A percentile compares a stretch with the other conserved stretches of the same genome.
Evolutionary conservation across 53 echinoderm and acorn worm species (phyloP).

Genomic region (Zoroaster sp.): DNA sequence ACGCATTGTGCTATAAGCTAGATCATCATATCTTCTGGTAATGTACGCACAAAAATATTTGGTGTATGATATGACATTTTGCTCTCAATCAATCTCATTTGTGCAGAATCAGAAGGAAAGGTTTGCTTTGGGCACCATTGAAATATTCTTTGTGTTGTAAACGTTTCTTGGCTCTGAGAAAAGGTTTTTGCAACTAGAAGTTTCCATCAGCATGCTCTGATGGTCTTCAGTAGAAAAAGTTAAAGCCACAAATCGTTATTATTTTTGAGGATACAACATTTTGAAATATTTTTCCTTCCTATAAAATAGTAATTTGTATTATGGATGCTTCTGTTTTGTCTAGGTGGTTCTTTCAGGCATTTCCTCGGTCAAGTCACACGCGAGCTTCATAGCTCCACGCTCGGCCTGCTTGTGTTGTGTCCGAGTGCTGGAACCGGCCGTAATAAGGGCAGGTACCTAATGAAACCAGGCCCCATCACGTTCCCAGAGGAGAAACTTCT

Average conservation of each 20-base stretch:
- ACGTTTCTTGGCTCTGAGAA: too few relatives aligned
- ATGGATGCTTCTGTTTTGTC: neutral
- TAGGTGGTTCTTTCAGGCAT: conserved; percentile 88
- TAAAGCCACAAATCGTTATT: neutral
- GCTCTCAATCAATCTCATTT: too few relatives aligned
- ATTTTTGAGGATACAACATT: neutral
- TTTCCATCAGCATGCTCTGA: neutral
- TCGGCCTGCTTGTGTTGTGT: conserved; percentile 74
- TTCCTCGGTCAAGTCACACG: conserved; percentile 84
- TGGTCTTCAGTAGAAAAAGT: neutral
- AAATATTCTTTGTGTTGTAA: too few relatives aligned
- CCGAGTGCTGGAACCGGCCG: conserved; percentile 68
- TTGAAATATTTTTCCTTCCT: neutral
- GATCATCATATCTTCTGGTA: too few relatives aligned
- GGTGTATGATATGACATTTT: too few relatives aligned
- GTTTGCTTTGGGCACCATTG: too few relatives aligned
- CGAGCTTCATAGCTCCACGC: conserved; percentile 76
- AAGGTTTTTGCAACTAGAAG: too few relatives aligned
- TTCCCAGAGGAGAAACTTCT: conserved; percentile 82
- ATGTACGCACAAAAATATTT: too few relatives aligned
- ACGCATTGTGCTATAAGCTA: too few relatives aligned
- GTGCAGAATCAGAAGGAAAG: too few relatives aligned
- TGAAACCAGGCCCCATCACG: conserved; percentile 74
- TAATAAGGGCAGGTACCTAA: conserved; percentile 67
- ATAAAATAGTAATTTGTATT: neutral